Evolutionary conservation across 2,888 invertebrate species (phyloP).

Genomic region (Atethmia centrago): DNA sequence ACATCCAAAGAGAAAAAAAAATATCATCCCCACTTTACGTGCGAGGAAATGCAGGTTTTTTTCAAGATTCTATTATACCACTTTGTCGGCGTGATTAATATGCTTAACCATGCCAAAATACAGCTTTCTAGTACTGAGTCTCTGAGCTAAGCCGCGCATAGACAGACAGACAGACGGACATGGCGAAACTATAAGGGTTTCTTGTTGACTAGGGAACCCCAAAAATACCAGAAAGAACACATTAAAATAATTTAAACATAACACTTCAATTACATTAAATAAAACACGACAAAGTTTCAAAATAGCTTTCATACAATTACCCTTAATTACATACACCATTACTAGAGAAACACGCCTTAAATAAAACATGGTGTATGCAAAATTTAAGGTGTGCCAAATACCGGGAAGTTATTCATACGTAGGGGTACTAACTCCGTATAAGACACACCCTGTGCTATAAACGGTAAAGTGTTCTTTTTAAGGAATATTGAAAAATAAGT

Average conservation of each 20-base stretch:
- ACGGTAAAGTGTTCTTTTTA: not conserved
- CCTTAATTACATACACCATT: slow-evolving; percentile 67
- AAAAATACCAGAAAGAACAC: not conserved
- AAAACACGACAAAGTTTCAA: slow-evolving; percentile 38
- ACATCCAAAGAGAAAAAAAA: no score
- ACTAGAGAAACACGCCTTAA: slow-evolving; percentile 57
- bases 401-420: slow-evolving; percentile 39
- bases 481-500: no score
- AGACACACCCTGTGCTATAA: slow-evolving; percentile 22
- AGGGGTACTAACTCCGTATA: slow-evolving; percentile 1
- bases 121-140: no score
- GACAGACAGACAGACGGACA: no score
- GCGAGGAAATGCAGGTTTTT: no score
- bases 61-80: no score
- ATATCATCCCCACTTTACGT: no score
- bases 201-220: no score
- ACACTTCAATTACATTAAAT: slow-evolving; percentile 25
- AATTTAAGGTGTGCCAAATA: slow-evolving; percentile 69
- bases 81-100: no score
- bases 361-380: slow-evolving; percentile 60
- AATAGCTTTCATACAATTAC: slow-evolving; percentile 55
- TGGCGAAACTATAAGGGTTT: no score
- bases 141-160: no score
- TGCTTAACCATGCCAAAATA: no score
- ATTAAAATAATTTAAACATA: slow-evolving; percentile 4